Evolutionary conservation across 2,888 invertebrate genomes (phyloP).

Genomic region (Sphaerophoria taeniata): DNA sequence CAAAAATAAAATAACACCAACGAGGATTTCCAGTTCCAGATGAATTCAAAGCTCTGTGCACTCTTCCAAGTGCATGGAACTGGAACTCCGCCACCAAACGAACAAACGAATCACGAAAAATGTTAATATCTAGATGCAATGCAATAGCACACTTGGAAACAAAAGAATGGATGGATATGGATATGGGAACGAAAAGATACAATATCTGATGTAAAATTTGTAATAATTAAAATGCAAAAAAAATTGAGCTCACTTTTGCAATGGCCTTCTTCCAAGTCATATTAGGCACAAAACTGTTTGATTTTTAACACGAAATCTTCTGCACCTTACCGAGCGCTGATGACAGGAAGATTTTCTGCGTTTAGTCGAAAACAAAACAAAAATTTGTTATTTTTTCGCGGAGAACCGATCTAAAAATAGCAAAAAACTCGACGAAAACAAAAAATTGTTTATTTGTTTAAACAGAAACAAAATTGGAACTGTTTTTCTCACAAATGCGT

Average conservation of each 20-base stretch:
- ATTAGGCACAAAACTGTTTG: neutral
- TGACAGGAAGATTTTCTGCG: neutral
- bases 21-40: slow-evolving; percentile 39
- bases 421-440: slow-evolving; percentile 25
- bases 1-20: neutral
- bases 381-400: neutral
- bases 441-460: slow-evolving; percentile 53
- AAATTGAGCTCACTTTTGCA: slow-evolving; percentile 59
- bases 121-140: neutral
- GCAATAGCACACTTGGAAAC: slow-evolving; percentile 36
- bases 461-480: neutral
- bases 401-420: slow-evolving; percentile 27
- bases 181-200: neutral
- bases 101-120: neutral
- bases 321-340: neutral
- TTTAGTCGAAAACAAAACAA: neutral
- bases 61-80: slow-evolving; percentile 35
- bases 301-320: neutral
- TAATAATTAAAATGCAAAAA: slow-evolving; percentile 16
- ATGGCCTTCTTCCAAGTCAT: slow-evolving; percentile 67
- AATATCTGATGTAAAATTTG: slow-evolving; percentile 19
- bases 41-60: slow-evolving; percentile 21
- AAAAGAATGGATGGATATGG: neutral
- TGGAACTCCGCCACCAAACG: slow-evolving; percentile 24
- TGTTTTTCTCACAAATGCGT: slow-evolving; percentile 50